These are phyloP conservation scores for Cydia pomonella DNA, from an alignment of 1,140 invertebrate genomes.

Conservation along the genomic window DNA sequence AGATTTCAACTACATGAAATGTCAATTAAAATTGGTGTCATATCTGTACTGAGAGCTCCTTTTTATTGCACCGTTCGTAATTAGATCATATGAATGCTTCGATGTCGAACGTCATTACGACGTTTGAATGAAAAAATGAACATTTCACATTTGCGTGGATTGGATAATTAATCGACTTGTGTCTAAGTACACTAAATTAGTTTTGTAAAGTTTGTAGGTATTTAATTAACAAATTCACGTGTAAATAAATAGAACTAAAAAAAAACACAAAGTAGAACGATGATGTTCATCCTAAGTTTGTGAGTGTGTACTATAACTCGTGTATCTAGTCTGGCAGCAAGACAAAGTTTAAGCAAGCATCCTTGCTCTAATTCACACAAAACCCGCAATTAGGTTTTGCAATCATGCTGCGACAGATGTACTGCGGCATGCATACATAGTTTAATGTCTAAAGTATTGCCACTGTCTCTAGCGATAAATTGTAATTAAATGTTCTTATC, in stretches of 20 bases:
- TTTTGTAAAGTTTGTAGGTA: background rate
- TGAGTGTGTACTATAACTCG: background rate
- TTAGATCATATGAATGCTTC: background rate
- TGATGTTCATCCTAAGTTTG: background rate
- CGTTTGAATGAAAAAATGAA: background rate
- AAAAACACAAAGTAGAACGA: background rate
- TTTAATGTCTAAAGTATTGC: background rate
- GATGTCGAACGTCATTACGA: background rate
- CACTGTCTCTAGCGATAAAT: background rate
- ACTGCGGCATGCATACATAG: constrained; percentile 4
- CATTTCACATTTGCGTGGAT: background rate
- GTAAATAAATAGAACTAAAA: no score
- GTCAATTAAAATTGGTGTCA: background rate
- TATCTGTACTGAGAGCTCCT: background rate
- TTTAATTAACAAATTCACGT: no score
- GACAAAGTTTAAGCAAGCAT: constrained; percentile 7
- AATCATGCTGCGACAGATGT: background rate
- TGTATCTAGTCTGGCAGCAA: background rate
- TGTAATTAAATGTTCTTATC: no score
- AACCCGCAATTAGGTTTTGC: constrained; percentile 9
- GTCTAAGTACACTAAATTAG: background rate
- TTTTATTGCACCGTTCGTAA: background rate
- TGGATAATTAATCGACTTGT: background rate
- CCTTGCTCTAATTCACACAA: constrained; percentile 14
- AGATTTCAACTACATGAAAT: background rate